Evolutionary conservation across 2,113 vertebrate genomes (phyloP), one percentile per base, ranked within the genome.

Genomic region (Toxostoma redivivum): DNA sequence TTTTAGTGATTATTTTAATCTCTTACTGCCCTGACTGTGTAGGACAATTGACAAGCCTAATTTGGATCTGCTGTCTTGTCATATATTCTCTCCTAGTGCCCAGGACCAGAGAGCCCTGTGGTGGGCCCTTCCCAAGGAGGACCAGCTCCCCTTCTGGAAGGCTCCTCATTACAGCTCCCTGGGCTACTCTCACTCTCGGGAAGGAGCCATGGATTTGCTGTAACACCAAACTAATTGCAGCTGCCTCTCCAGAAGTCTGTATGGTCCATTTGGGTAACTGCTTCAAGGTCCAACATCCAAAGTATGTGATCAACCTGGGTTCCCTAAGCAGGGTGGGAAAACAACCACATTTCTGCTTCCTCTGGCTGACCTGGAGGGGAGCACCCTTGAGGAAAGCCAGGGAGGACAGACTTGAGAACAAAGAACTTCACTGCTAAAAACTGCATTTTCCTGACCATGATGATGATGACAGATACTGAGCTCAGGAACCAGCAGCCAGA

Each of bases 181-280:
- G 61, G 33, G 15, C 61, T 37, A 30, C 13, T 58, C 45, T 53
- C 1, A 0, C 47, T 12, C 33, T 76, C 0, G 0, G 53, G 27
- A 86, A 62, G 15, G 40, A 73, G 23, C 9, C 56, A 62, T 2
- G 14, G 56, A 50, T 74, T 81, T 93, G 23, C 33, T 66, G 9
- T 45, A 87, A 31, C 9, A 31, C 42, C 31, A 70, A 80, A 67
- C 42, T n/a, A 70, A 89, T 37, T 56, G 69, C 35, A 84, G 50
- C 31, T 84, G 60, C 16, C 45, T 61, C n/a, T 57, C 47, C 38
- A 69, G 28, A 84, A 61, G 7, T 37, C 37, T 48, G 31, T 27
- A 31, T 37, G 25, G 27, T 64, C 66, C 72, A 31, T 65, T 78
- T 73, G 60, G 50, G 44, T 57, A 80, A 47, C 5, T n/a, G 4